Base-by-base conservation (phyloP, 1,140 invertebrate genomes). In the Nymphalis io region DNA sequence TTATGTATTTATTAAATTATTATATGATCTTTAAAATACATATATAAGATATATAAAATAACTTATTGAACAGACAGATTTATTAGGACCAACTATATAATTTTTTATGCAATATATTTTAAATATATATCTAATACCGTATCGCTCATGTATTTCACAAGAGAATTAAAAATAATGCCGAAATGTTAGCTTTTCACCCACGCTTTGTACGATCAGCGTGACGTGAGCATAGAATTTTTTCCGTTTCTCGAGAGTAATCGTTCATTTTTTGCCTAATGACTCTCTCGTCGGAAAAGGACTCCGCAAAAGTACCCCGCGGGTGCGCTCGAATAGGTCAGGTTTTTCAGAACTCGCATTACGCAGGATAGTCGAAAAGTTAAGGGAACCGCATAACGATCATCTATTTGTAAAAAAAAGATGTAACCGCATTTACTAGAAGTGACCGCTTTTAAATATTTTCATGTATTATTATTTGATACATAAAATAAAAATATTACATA, bases 261-360 rank as follows among this genome's bases (percentile, higher is more conserved):
- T 82, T 80, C 80, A 79, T 82, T 83, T 83, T 85, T 82, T 80
- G 78, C 76, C 78, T 85, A 85, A 85, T 83, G 81, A 83, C 80
- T 77, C 75, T 68, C 66, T 75, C 51, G 51, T 55, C 70, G 71
- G 72, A 73, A 60, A 33, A 68, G 76, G 72, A 70, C 72, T 71
- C 60, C 62, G 63, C 58, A 57, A 73, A 60, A 64, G 57, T 60
- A 63, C 69, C 72, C 73, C 60, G 64, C 69, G 64, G 69, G 72
- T 73, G 66, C 62, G 63, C 59, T 66, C 64, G 70, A 63, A 72
- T 67, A 67, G 69, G 53, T 71, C 60, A 60, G 64, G 64, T 61
- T 72, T 67, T 71, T 68, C 68, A 65, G 66, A 71, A 40, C 60
- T 60, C 58, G 57, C 39, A 60, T 71, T 71, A 68, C 60, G 57